Percentiles rank a stretch among this genome's conserved stretches.
These are phyloP conservation scores for Archilochus colubris DNA, from an alignment of 2,113 vertebrate species.

Conservation along the genomic window DNA sequence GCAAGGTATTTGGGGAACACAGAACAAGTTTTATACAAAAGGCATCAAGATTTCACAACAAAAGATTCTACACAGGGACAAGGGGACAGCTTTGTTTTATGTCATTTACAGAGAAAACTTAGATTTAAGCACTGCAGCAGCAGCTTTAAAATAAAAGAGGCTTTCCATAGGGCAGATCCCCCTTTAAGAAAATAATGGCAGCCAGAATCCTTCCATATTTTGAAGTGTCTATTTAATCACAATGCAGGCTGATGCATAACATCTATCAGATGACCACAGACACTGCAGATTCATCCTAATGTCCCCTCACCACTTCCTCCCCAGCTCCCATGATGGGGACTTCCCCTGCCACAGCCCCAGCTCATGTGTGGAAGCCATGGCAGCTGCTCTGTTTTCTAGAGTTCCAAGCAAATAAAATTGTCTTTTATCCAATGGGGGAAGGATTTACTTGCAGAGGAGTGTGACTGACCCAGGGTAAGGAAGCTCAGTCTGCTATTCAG, in stretches of 20 bases:
- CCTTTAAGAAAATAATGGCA: background rate
- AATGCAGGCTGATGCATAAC: background rate
- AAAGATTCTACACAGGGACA: background rate
- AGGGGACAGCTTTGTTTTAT: background rate
- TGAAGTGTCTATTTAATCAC: background rate
- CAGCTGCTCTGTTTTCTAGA: background rate
- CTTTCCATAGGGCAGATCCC: background rate
- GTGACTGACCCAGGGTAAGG: background rate
- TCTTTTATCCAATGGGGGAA: background rate
- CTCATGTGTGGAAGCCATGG: accelerated
- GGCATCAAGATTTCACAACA: background rate
- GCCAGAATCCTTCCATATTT: background rate
- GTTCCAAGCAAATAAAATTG: background rate
- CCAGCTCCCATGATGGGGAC: accelerated
- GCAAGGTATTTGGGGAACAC: background rate
- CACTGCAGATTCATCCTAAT: background rate
- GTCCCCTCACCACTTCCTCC: background rate
- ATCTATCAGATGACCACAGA: background rate
- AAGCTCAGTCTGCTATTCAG: background rate
- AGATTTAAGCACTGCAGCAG: background rate
- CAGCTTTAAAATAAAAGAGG: background rate
- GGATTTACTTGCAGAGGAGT: background rate
- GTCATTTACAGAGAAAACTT: background rate
- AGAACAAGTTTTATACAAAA: background rate
- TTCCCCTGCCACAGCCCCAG: background rate